Evolutionary conservation across 2,797 vertebrate genomes (phyloP), one percentile per base, ranked within the genome.

Genomic region (Phataginus tricuspis): DNA sequence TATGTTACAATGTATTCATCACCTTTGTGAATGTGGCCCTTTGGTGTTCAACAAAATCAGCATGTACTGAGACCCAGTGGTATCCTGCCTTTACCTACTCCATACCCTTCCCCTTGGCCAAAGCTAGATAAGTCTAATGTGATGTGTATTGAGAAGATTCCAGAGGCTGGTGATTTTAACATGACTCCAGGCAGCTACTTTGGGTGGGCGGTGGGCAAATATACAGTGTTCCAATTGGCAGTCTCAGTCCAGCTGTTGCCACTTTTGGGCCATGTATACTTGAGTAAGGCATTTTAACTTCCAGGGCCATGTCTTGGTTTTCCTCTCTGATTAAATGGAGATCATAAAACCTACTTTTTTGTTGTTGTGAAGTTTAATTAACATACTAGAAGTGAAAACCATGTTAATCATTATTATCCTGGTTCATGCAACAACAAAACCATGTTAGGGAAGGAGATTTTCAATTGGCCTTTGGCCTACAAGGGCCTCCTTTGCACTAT

Each of bases 271-370:
- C 68, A 19, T 51, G 42, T 82, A 34, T 68, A 75, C 23, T 53
- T 42, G 42, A 74, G 10, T 39, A 88, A 91, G 39, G 27, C 75
- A 55, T 86, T 45, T 74, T 72, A 74, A 95, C 57, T 63, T 90
- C 39, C 27, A 80, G 74, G 74, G 49, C 66, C 15, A 21, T 79
- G 8, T 57, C 31, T 39, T 71, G 31, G 25, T 51, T 83, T 83
- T 95, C 42, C 69, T 53, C 29, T 84, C 68, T 61, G 13, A 53
- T 92, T 92, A 83, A 92, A 83, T 29, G 29, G 68, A 92, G 90
- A 83, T 69, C 18, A 77, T 53, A 88, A 88, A 91, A 75, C 16
- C 51, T 42, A 51, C 61, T 61, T 92, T 7, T 39, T 39, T 39
- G 5, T 19, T 75, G 39, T 53, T 53, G 45, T 31, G 29, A 77